Evolutionary conservation across 1,140 invertebrate genomes (phyloP), one percentile per base, ranked within the genome.

Genomic region (Babylonia areolata): DNA sequence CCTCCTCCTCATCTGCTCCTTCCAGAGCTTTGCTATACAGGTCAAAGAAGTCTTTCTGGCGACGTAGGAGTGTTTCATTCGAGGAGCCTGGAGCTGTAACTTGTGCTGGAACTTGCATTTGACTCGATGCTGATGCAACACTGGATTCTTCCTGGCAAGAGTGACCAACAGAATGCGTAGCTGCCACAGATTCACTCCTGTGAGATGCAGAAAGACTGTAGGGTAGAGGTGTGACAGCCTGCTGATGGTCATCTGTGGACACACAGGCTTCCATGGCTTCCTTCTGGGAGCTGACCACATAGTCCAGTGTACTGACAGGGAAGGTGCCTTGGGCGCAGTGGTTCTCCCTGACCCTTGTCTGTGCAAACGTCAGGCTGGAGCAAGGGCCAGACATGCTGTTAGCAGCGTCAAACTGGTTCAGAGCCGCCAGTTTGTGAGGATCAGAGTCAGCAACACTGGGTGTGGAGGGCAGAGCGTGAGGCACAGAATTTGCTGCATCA

Each of bases 31-130:
- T 31, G 31, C 71, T 54, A 15, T 85, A 85, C 28, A 31, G 39
- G 20, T 85, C 33, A 80, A 85, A 85, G 84, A 85, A 85, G 54
- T 85, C 80, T 64, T 31, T 28, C 39, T 69, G 77, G 5, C 37
- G 35, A n/a, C n/a, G 73, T 15, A 77, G 11, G 69, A 85, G 20
- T 20, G 20, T 69, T 83, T 40, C 39, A 58, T 0, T 20, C 17
- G 46, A 51, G 46, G 0, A 12, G 51, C 37, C 0, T 15, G 46
- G 58, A n/a, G 83, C 71, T n/a, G 20, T 46, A 31, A 31, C 9
- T 51, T 40, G 31, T 37, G 23, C 75, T 35, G 40, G 33, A 23
- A 33, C 37, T 28, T 11, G 28, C 33, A 15, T 75, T 20, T 28
- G 46, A n/a, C 33, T n/a, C 17, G 28, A 5, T 42, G n/a, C 20